Base-by-base conservation (phyloP, 1,140 invertebrate genomes). In the Oryctes rhinoceros region DNA sequence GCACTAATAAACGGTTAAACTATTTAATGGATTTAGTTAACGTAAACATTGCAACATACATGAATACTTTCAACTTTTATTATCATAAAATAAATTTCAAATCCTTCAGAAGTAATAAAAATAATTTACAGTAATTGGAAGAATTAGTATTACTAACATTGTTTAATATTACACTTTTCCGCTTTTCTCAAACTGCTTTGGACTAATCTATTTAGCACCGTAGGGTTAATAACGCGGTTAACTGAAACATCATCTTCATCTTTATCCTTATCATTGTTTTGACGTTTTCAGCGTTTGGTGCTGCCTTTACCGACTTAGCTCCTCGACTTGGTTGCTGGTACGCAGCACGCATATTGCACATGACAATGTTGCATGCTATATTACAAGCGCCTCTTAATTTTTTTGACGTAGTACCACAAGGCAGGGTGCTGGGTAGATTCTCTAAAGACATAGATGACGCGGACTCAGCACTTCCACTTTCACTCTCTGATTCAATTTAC, bases 401-500 rank as follows among this genome's bases (percentile, higher is more conserved):
- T 90, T 97, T 94, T 89, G 96, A 98, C 88, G 94, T 93, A 83
- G 97, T 96, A 82, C 96, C 96, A 67, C 87, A 91, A 82, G 96
- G 96, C 88, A 91, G 96, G 87, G 94, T 97, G 83, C 90, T 97
- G 83, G 93, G 96, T 87, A 92, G 96, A 86, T 96, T 97, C 89
- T 92, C 94, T 86, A 96, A 96, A 92, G 94, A 95, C 85, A 86
- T 92, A 80, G 91, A 92, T 83, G 82, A 83, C 10, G 71, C 96
- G 88, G 94, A 96, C 88, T 92, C 91, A 84, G 91, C 89, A 84
- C 89, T 95, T 84, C 94, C 94, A 82, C 90, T 90, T 87, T 89
- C 93, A 90, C 88, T 94, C 86, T 90, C 91, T 82, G 93, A 94
- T 90, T 90, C 90, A 87, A 88, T 94, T 87, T 94, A 92, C 92